Percentiles rank a stretch among this genome's conserved stretches.
Conservation (phyloP, 2,797 vertebrate genomes). For the Sternotherus odoratus region DNA sequence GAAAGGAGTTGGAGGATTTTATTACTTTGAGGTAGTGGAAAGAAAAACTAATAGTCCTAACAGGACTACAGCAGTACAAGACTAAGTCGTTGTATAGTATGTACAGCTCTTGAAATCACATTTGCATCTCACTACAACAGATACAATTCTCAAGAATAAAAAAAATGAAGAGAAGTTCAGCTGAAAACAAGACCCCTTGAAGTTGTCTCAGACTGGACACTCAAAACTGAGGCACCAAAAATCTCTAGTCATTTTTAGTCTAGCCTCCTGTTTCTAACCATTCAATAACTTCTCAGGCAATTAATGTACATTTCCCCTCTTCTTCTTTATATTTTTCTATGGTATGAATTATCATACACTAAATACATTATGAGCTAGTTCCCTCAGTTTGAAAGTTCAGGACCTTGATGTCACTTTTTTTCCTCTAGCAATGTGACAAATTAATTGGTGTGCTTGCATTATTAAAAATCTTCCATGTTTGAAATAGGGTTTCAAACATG, state of each 20-base stretch:
- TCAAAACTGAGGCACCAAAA: background rate
- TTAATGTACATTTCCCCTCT: background rate
- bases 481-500: background rate
- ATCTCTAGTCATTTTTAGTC: background rate
- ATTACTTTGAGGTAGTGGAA: background rate
- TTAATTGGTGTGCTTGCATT: background rate
- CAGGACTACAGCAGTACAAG: background rate
- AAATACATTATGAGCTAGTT: background rate
- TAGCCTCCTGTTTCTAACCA: background rate
- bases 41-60: background rate
- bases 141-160: background rate
- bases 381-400: background rate
- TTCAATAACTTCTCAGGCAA: background rate
- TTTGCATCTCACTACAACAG: background rate
- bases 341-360: background rate
- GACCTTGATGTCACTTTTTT: background rate
- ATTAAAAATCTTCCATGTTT: background rate
- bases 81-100: background rate
- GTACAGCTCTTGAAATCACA: background rate
- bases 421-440: background rate
- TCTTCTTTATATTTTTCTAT: background rate
- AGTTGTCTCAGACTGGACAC: background rate
- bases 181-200: background rate
- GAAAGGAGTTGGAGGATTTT: background rate
- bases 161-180: background rate